Evolutionary conservation across 2,888 invertebrate genomes (phyloP), one percentile per base, ranked within the genome.

Genomic region (Strigamia maritima): DNA sequence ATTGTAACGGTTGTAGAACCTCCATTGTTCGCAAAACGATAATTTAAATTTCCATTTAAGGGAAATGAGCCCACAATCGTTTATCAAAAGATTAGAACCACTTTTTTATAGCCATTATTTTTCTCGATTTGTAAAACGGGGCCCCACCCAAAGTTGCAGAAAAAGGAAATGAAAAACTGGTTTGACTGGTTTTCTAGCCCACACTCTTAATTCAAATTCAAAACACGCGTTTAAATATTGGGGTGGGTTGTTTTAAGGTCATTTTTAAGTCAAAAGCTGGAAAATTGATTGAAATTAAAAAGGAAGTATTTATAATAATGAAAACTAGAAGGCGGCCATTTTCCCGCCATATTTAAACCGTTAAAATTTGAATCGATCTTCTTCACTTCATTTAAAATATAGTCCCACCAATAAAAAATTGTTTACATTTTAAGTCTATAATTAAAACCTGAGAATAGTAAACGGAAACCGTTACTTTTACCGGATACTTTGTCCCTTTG

Each of bases 111-210:
- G n/a, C 19, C 16, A n/a, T 44, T 44, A 54, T 19, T 70, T 70
- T 70, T 70, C 24, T 70, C 2, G 70, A 70, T 2, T 24, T 70
- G 54, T 54, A 28, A 26, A 26, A 12, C n/a, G 6, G 26, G 26
- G 70, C 70, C 70, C 2, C 70, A 26, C 70, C 70, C 70, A 16
- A 70, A 24, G 26, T 6, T 28, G 70, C 26, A 70, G 22, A 65
- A 65, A 65, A 65, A 65, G 12, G 19, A 24, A 26, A 54, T 70
- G 70, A 70, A 70, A 70, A 70, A 70, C 70, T 70, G 70, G 70
- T 70, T 70, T 16, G 70, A 70, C 70, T 70, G 70, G 70, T 26
- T 70, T 60, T 70, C 70, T 28, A 28, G 70, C 70, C 70, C 70
- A 70, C 70, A 70, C 28, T 1, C 8, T 70, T 26, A 24, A 70